phyloP scores from a whole-genome alignment of 2,888 invertebrate species.

The Cheilosia soror region DNA sequence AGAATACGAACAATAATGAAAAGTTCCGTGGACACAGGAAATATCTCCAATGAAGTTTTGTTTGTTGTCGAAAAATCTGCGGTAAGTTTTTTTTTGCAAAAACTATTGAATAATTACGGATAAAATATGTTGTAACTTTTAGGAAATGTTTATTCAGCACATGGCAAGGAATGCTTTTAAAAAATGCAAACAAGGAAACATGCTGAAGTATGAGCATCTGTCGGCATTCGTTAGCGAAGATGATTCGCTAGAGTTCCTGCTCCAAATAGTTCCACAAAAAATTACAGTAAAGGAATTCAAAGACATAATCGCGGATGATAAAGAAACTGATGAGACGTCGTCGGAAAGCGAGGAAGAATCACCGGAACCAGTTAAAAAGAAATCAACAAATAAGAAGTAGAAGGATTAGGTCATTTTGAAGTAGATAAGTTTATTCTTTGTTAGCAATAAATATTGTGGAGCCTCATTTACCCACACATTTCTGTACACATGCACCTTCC shows the following conservation, averaged over 20 bases:
- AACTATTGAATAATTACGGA: background rate
- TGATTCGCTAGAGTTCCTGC: constrained; percentile 80
- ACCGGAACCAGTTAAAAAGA: constrained; percentile 51
- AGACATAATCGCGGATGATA: constrained; percentile 78
- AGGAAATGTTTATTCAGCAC: constrained; percentile 82
- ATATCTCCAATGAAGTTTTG: constrained; percentile 80
- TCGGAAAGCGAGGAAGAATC: constrained; percentile 66
- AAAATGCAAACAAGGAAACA: constrained; percentile 75
- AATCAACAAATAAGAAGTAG: constrained; percentile 50
- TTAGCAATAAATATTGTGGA: background rate
- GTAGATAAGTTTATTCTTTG: background rate
- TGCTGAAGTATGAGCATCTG: constrained; percentile 81
- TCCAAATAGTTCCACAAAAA: constrained; percentile 82
- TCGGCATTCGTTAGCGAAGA: constrained; percentile 79
- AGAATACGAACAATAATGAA: constrained; percentile 83
- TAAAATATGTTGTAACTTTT: constrained; percentile 26
- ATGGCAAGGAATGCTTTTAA: constrained; percentile 79
- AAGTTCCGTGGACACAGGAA: constrained; percentile 82
- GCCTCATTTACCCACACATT: no score
- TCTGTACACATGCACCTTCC: no score
- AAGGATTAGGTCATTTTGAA: background rate
- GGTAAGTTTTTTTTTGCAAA: constrained; percentile 58
- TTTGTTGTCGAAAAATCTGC: constrained; percentile 81
- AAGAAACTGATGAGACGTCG: constrained; percentile 53
- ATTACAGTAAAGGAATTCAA: constrained; percentile 82